Evolutionary conservation across 2,888 invertebrate genomes (phyloP).

Genomic region (Volucella inflata): DNA sequence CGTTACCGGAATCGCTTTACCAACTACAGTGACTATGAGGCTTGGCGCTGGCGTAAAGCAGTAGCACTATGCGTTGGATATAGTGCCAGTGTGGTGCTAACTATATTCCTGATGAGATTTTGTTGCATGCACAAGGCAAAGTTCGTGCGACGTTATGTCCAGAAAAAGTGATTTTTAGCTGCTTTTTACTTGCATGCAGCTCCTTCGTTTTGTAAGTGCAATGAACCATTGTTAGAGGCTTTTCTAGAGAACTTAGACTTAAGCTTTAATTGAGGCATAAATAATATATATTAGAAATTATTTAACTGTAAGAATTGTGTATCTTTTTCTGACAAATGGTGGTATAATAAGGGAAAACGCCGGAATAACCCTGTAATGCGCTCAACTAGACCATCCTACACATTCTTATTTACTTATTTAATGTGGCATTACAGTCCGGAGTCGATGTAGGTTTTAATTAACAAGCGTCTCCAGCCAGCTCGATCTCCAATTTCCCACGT

Average conservation of each 20-base stretch:
- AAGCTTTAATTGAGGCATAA: neutral
- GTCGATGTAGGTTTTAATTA: no score
- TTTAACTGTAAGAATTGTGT: no score
- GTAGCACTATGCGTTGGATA: constrained; percentile 81
- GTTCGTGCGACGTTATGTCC: constrained; percentile 81
- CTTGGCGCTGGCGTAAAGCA: constrained; percentile 81
- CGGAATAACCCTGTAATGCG: no score
- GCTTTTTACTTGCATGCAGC: neutral
- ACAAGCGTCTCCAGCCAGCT: no score
- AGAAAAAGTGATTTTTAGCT: constrained; percentile 77
- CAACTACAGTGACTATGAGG: constrained; percentile 81
- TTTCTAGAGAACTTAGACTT: constrained; percentile 33
- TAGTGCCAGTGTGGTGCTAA: constrained; percentile 79
- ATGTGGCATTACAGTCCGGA: no score
- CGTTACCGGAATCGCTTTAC: constrained; percentile 89
- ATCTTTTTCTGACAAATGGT: no score
- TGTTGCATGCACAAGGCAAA: constrained; percentile 82
- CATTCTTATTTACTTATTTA: no score
- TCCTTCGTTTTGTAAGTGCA: neutral
- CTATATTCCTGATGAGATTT: constrained; percentile 80
- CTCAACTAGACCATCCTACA: no score
- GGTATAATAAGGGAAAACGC: no score
- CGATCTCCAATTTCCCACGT: no score
- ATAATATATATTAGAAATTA: no score
- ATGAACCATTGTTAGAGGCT: constrained; percentile 38